Evolutionary conservation across 2,113 vertebrate species (phyloP).

Genomic region (Bos javanicus): DNA sequence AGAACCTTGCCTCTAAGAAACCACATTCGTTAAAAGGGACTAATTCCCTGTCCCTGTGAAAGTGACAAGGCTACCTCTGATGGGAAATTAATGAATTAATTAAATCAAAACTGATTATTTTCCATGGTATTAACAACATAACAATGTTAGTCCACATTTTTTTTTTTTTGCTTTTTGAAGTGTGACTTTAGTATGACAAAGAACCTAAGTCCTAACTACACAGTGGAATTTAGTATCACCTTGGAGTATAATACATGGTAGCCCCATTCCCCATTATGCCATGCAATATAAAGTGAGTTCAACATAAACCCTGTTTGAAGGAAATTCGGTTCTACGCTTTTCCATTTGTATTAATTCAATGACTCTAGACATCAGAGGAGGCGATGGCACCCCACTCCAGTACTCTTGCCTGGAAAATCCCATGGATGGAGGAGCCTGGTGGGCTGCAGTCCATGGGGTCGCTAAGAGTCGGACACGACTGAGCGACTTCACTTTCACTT

Average conservation of each 20-base stretch:
- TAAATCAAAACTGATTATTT: constrained; percentile 26
- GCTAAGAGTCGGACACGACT: no score
- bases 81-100: background rate
- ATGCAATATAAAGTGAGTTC: background rate
- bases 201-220: background rate
- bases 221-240: background rate
- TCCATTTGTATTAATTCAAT: background rate
- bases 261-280: background rate
- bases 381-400: no score
- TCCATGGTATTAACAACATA: background rate
- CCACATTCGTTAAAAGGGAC: background rate
- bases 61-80: background rate
- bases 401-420: no score
- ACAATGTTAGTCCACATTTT: background rate
- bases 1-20: background rate
- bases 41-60: background rate
- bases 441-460: no score
- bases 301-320: background rate
- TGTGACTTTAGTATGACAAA: background rate
- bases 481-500: no score
- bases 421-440: no score
- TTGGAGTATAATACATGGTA: background rate
- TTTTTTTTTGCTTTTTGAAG: background rate
- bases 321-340: background rate
- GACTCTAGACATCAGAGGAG: background rate